Conservation (phyloP, 2,113 vertebrate genomes). For the Macroglossus sobrinus region DNA sequence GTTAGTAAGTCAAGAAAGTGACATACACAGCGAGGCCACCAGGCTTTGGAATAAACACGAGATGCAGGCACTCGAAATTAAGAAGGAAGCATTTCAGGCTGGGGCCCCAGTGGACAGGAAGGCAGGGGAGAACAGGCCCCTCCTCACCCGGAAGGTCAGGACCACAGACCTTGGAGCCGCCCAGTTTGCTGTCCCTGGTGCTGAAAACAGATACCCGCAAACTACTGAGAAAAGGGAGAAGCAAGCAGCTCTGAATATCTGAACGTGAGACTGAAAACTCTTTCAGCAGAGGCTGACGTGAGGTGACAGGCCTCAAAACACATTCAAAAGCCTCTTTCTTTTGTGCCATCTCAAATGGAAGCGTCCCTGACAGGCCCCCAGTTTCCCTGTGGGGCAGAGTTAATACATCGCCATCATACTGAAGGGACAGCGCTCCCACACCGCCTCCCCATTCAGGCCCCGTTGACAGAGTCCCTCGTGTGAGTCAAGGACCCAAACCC, state of each 20-base stretch:
- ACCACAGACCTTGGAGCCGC: not conserved
- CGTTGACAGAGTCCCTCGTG: not conserved
- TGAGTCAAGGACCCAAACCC: not conserved
- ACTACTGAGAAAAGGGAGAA: not conserved
- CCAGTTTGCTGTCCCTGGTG: constrained; percentile 80
- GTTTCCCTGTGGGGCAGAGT: not conserved
- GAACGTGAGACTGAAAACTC: not conserved
- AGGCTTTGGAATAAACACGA: not conserved
- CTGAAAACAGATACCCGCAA: constrained; percentile 63
- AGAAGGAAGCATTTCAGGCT: not conserved
- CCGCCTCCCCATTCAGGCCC: not conserved
- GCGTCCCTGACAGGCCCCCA: not conserved
- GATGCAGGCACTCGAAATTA: not conserved
- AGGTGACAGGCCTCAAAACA: not conserved
- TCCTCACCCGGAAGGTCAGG: not conserved
- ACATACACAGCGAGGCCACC: not conserved
- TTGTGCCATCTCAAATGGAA: constrained; percentile 2
- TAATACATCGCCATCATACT: not conserved
- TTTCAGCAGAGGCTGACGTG: not conserved
- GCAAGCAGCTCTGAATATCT: not conserved
- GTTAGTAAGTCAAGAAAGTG: not conserved
- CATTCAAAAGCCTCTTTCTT: too few relatives aligned
- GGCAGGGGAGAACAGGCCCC: not conserved
- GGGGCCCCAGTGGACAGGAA: not conserved
- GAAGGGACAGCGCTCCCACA: not conserved